These are phyloP conservation scores for Dascillus cervinus DNA, from an alignment of 2,888 invertebrate species.

Conservation along the genomic window DNA sequence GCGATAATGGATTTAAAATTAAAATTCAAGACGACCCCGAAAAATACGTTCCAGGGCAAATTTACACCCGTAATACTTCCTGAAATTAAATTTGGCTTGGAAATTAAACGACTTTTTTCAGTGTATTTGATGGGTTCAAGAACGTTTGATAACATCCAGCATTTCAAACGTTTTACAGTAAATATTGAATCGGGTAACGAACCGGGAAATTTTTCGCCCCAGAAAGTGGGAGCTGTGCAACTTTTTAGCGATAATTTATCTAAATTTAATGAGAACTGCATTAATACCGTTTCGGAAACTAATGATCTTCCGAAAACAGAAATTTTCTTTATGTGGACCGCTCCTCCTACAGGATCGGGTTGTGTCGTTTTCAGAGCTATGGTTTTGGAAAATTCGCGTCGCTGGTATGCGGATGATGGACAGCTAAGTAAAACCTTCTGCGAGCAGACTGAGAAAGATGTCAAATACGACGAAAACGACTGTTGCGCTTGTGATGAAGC, in stretches of 20 bases:
- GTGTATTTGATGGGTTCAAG: slow-evolving; percentile 62
- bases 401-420: slow-evolving; percentile 89
- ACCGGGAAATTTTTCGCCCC: slow-evolving; percentile 43
- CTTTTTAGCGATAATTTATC: slow-evolving; percentile 56
- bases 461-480: slow-evolving; percentile 49
- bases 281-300: slow-evolving; percentile 75
- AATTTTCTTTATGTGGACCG: slow-evolving; percentile 84
- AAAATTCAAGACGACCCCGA: slow-evolving; percentile 71
- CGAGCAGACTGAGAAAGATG: slow-evolving; percentile 60
- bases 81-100: not conserved
- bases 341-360: slow-evolving; percentile 76
- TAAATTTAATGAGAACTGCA: slow-evolving; percentile 73
- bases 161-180: slow-evolving; percentile 74
- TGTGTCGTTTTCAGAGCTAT: slow-evolving; percentile 85
- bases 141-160: slow-evolving; percentile 58
- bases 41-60: slow-evolving; percentile 74
- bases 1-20: slow-evolving; percentile 82
- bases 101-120: slow-evolving; percentile 30
- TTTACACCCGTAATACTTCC: slow-evolving; percentile 59
- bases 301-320: slow-evolving; percentile 74
- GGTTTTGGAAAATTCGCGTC: slow-evolving; percentile 69
- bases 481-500: slow-evolving; percentile 97
- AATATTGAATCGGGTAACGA: slow-evolving; percentile 58
- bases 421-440: slow-evolving; percentile 73
- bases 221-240: slow-evolving; percentile 63